Evolutionary conservation across 2,113 vertebrate species (phyloP).

Genomic region (Amphilophus citrinellus): DNA sequence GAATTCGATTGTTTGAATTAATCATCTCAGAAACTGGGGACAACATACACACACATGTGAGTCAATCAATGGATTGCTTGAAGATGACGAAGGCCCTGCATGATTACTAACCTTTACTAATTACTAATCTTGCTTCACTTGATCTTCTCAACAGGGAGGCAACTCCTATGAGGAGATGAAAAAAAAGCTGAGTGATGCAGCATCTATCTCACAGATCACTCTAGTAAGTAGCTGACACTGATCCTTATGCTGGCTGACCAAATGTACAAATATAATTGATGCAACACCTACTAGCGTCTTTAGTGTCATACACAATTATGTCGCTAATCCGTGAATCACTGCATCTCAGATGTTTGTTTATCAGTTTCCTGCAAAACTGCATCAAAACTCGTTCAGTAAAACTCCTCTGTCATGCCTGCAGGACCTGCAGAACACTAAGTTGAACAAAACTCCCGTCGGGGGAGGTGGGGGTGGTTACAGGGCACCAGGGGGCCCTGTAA

Average conservation of each 20-base stretch:
- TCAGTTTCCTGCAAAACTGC: neutral
- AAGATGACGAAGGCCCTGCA: neutral
- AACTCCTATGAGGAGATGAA: slow-evolving; percentile 88
- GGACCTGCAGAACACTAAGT: slow-evolving; percentile 82
- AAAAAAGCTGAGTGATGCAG: slow-evolving; percentile 78
- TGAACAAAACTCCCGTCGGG: slow-evolving; percentile 61
- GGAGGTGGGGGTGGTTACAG: slow-evolving; percentile 24
- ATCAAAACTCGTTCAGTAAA: neutral
- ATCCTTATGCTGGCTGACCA: slow-evolving; percentile 9
- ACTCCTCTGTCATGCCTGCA: slow-evolving; percentile 43
- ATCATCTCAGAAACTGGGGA: slow-evolving; percentile 11
- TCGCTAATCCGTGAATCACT: neutral
- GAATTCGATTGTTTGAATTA: neutral
- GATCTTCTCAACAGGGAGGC: slow-evolving; percentile 79
- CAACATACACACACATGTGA: neutral
- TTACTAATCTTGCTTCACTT: slow-evolving; percentile 6
- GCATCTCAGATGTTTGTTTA: neutral
- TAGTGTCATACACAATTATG: neutral
- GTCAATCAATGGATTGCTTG: slow-evolving; percentile 21
- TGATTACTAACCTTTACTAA: slow-evolving; percentile 21
- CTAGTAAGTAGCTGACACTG: slow-evolving; percentile 84
- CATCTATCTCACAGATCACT: slow-evolving; percentile 83
- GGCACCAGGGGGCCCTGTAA: slow-evolving; percentile 63
- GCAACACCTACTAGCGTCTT: neutral
- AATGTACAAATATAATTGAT: slow-evolving; percentile 9